Evolutionary conservation across 2,113 vertebrate species (phyloP), one percentile per base, ranked within the genome.

Genomic region (Pungitius pungitius): DNA sequence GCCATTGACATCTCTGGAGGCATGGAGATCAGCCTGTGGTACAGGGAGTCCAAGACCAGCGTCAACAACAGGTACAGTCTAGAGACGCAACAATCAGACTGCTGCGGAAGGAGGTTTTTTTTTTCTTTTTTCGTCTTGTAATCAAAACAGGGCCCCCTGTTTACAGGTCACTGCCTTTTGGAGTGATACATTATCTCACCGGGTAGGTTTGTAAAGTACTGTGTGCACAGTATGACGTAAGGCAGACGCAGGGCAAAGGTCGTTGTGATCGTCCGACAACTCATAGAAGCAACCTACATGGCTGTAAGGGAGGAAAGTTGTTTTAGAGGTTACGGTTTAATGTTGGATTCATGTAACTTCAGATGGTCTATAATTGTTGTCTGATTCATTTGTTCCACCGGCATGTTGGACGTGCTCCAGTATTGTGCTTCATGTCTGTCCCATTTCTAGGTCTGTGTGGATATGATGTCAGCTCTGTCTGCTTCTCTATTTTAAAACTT

Each of bases 1-100:
- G 94, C 96, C 71, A 97, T 99, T 5, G 98, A 99, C 87, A 97
- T 98, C 91, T 97, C 97, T 0, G 97, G 97, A 83, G 95, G 96
- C 68, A 98, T 99, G 97, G 98, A 99, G 81, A 96, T 99, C 89
- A 99, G 98, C 89, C 94, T 99, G 65, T 99, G 98, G 98, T 98
- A 99, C 91, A 93, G 96, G 62, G 97, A 99, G 92, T 99, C 97
- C 82, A 99, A 99, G 93, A 99, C 97, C 69, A 96, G 89, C 9
- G 94, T 99, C 87, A 97, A 96, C 89, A 98, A 96, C 90, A 91
- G 95, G 98, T 99, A 94, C 52, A n/a, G 26, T 47, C 15, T 22
- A 55, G 14, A 73, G 17, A 35, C 35, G 3, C 14, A 11, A 3
- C 43, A 40, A 52, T 26, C 10, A 59, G 59, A 61, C 24, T 14